phyloP scores from a whole-genome alignment of 2,797 vertebrate genomes.

The Sebastiscus tertius region DNA sequence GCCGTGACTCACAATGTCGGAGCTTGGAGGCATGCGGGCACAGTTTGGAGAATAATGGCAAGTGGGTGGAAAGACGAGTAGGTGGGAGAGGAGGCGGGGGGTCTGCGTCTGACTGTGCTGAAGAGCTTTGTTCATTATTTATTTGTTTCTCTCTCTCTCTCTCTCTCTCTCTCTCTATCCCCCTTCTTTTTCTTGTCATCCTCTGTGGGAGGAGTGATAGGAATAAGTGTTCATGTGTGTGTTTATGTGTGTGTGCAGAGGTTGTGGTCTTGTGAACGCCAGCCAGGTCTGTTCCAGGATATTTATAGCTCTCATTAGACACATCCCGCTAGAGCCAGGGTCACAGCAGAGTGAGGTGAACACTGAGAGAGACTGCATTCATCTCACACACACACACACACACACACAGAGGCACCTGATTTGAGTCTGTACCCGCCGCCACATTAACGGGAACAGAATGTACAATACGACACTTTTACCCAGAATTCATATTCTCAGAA shows the following conservation, averaged over 20 bases:
- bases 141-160: conserved; percentile 21
- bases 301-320: conserved; percentile 78
- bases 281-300: conserved; percentile 58
- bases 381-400: conserved; percentile 1
- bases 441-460: conserved; percentile 27
- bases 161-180: not conserved
- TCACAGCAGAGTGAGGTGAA: conserved; percentile 58
- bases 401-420: not conserved
- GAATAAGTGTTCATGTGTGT: not conserved
- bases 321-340: conserved; percentile 66
- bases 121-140: conserved; percentile 47
- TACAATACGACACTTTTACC: not conserved
- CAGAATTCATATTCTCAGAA: not conserved
- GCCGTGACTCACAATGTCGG: conserved; percentile 25
- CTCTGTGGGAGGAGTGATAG: conserved; percentile 7
- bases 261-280: conserved; percentile 31
- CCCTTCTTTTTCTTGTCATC: not conserved
- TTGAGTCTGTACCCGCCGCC: not conserved
- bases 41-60: conserved; percentile 22
- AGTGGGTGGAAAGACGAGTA: conserved; percentile 42
- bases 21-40: not conserved
- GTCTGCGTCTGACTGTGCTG: conserved; percentile 7
- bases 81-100: conserved; percentile 14
- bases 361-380: conserved; percentile 19
- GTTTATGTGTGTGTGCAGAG: not conserved